phyloP scores from a whole-genome alignment of 2,113 vertebrate genomes.

The Oplegnathus fasciatus region DNA sequence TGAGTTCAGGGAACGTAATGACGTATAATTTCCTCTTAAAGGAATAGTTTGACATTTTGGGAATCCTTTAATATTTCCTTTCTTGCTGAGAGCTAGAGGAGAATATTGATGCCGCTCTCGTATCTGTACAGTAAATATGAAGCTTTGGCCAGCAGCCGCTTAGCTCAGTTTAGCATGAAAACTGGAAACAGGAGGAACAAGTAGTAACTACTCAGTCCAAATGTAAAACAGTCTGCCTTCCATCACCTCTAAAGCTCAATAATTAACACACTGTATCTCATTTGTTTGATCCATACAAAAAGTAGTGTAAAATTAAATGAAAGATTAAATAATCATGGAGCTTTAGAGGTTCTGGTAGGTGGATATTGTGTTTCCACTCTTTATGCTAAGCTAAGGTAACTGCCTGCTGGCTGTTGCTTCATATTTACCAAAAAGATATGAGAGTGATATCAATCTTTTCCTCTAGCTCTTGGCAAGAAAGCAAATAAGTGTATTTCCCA shows the following conservation, averaged over 20 bases:
- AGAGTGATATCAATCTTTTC: background rate
- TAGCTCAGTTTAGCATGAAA: background rate
- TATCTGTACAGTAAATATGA: background rate
- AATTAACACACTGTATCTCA: too few species aligned
- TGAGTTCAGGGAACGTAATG: background rate
- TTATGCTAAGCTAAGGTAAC: background rate
- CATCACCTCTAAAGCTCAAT: background rate
- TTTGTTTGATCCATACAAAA: background rate
- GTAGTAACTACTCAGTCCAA: background rate
- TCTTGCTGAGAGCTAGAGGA: background rate
- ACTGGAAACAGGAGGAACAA: background rate
- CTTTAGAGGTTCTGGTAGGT: background rate
- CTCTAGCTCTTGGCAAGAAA: background rate
- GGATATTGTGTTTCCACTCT: background rate
- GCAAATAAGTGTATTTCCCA: background rate
- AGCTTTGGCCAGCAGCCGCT: background rate
- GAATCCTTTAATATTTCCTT: background rate
- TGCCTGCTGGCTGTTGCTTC: background rate
- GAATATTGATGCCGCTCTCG: background rate
- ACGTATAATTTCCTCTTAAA: background rate
- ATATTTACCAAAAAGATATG: background rate
- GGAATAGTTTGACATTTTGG: background rate
- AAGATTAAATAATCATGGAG: too few species aligned
- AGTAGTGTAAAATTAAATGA: too few species aligned
- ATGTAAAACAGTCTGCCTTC: background rate